phyloP scores from a whole-genome alignment of 2,888 invertebrate species.

The Philaethria dido region DNA sequence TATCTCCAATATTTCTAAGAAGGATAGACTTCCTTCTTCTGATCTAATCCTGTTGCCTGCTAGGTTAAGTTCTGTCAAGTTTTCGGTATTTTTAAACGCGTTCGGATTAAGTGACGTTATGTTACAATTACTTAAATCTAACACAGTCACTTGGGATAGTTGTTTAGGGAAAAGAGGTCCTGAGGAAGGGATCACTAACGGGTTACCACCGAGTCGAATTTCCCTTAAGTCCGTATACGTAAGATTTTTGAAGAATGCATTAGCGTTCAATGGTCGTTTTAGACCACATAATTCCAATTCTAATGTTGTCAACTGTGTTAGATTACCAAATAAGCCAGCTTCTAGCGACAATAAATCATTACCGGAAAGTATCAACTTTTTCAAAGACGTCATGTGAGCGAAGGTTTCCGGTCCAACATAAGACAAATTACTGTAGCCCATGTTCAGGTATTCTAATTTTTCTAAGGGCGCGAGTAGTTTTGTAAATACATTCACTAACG shows the following conservation, averaged over 20 bases:
- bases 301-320: conserved; percentile 86
- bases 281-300: conserved; percentile 88
- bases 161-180: conserved; percentile 86
- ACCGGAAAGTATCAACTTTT: conserved; percentile 86
- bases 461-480: conserved; percentile 86
- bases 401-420: conserved; percentile 86
- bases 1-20: conserved; percentile 80
- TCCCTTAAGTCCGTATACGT: conserved; percentile 86
- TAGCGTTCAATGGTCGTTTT: conserved; percentile 85
- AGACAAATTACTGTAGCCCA: conserved; percentile 88
- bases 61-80: conserved; percentile 85
- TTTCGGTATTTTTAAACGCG: conserved; percentile 85
- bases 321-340: conserved; percentile 86
- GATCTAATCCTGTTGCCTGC: conserved; percentile 83
- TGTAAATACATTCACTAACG: conserved; percentile 87
- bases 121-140: conserved; percentile 87
- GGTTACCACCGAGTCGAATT: conserved; percentile 87
- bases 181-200: conserved; percentile 82
- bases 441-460: conserved; percentile 87
- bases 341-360: conserved; percentile 87
- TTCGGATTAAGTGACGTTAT: conserved; percentile 83
- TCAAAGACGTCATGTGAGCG: conserved; percentile 87
- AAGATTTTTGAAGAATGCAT: conserved; percentile 86
- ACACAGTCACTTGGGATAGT: conserved; percentile 84
- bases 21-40: conserved; percentile 77